Conservation (phyloP, 2,113 vertebrate species). For the Hypanus sabinus region DNA sequence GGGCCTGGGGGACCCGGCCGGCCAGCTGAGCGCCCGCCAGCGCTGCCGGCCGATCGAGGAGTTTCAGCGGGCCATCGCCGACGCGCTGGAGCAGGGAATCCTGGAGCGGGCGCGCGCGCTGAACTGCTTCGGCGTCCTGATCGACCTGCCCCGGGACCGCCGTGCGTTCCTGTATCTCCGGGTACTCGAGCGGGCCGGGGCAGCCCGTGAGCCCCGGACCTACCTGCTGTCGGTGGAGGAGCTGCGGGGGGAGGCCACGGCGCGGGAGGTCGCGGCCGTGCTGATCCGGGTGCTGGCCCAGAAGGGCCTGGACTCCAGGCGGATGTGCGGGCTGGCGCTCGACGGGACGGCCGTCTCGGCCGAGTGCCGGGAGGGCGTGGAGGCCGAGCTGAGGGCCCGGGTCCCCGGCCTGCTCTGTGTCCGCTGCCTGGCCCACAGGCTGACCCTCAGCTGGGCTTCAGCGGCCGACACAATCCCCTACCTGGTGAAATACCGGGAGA, state of each 20-base stretch:
- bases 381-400: not conserved
- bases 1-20: not conserved
- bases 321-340: conserved; percentile 15
- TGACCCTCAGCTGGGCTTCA: not conserved
- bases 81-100: not conserved
- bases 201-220: not conserved
- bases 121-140: conserved; percentile 10
- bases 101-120: not conserved
- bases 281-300: not conserved
- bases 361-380: not conserved
- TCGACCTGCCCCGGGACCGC: not conserved
- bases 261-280: not conserved
- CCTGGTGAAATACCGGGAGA: conserved; percentile 23
- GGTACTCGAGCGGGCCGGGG: not conserved
- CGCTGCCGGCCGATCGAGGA: not conserved
- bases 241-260: not conserved
- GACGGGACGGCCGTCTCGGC: not conserved
- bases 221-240: conserved; percentile 2
- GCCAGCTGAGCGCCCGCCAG: not conserved
- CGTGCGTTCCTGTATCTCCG: not conserved
- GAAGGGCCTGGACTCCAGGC: not conserved
- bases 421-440: not conserved
- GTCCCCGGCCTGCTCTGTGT: not conserved
- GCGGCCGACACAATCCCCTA: conserved; percentile 24
- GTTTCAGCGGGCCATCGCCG: conserved; percentile 3